Base-by-base conservation (phyloP, 1,140 invertebrate species). In the Helicorthomorpha holstii region DNA sequence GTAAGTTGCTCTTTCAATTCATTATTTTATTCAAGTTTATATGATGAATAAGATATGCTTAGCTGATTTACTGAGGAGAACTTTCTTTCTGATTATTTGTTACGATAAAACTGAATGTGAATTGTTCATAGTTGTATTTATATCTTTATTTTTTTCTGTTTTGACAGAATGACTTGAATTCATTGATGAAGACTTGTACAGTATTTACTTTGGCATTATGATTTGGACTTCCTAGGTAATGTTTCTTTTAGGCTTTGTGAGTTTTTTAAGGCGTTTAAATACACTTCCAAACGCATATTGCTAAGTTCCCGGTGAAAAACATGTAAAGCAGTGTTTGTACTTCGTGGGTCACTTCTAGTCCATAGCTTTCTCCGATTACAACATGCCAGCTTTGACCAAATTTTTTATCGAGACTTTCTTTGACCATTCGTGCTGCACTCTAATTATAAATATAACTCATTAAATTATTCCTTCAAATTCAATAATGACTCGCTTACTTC, bases 371-470 rank as follows among this genome's bases (percentile, higher is more conserved):
- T 10, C 91, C 90, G 4, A 95, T 82, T 0, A 94, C 80, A 1
- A 84, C 86, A 69, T 95, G 88, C 79, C 91, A 95, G 16, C 85
- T 80, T 1, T 85, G 79, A 22, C 90, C 89, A 68, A 88, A 94
- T 63, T 91, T 91, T 69, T 91, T 91, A 66, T 96, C 92, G 77
- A 96, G 80, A 49, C 76, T 80, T 59, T 95, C 87, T 68, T 96
- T 95, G 24, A 96, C 88, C 73, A 85, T 81, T 59, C 78, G 80
- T 21, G 91, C 87, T 4, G 83, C 81, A 59, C 69, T 70, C 81
- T 83, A 60, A 46, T 63, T 21, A 29, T 60, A 34, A 61, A 61
- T 44, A n/a, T n/a, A 29, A 53, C 52, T 27, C 21, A 25, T 48
- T 26, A 50, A 19, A 21, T 49, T 52, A 27, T 25, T 22, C 42